phyloP scores from a whole-genome alignment of 1,140 invertebrate species.

The Arion vulgaris region DNA sequence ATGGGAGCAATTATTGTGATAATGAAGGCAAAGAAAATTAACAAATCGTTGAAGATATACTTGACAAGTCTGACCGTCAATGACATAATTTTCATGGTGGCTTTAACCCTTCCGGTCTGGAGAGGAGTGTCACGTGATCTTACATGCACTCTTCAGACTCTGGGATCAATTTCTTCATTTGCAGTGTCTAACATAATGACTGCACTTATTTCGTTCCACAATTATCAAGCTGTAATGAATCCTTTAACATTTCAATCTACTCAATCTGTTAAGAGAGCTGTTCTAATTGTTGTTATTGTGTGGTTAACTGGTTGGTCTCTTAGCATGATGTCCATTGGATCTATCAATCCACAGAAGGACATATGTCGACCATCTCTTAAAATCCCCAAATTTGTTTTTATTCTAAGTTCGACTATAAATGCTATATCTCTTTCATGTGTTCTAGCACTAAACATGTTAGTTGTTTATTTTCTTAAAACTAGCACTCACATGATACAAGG shows the following conservation, averaged over 20 bases:
- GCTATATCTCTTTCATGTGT: background rate
- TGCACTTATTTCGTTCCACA: background rate
- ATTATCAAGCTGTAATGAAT: background rate
- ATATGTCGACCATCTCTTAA: background rate
- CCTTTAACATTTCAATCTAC: background rate
- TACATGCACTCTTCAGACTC: background rate
- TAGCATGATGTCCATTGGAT: background rate
- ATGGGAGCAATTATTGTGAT: background rate
- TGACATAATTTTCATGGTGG: background rate
- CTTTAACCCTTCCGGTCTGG: background rate
- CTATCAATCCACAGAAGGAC: background rate
- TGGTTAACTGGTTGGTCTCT: background rate
- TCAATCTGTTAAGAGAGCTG: background rate
- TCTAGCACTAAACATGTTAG: background rate
- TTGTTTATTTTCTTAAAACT: background rate
- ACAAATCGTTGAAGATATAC: background rate
- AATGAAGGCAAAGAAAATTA: background rate
- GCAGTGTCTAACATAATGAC: background rate
- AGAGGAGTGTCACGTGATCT: background rate
- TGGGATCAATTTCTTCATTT: background rate
- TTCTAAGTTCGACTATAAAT: background rate
- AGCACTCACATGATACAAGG: background rate
- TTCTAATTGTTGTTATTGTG: background rate
- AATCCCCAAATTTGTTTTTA: background rate
- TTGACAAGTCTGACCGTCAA: background rate